Base-by-base conservation (phyloP, 2,888 invertebrate genomes). In the Schizotus pectinicornis region DNA sequence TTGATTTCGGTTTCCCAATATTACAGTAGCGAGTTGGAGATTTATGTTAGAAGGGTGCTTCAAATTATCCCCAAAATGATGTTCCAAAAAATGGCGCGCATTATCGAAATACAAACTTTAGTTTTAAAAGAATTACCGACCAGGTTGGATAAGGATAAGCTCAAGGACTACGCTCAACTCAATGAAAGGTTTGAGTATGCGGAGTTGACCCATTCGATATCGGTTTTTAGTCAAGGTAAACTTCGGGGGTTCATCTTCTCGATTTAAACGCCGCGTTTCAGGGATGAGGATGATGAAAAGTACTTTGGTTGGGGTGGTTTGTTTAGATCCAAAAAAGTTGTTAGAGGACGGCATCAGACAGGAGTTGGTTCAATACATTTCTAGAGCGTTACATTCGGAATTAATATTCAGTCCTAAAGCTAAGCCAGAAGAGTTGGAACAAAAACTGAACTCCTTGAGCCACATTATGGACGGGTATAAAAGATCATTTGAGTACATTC, bases 61-160 rank as follows among this genome's bases (percentile, higher is more conserved):
- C 95, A 98, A 84, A 95, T 98, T 64, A 97, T 98, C 74, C 98
- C 98, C 1, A 92, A 95, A 79, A 95, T 95, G 68, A 97, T 98
- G 82, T 98, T 98, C 77, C 89, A 85, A 69, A 87, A 96, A 64
- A 86, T 98, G 67, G 91, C 94, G 32, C 86, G 90, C 74, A 96
- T 98, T 63, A 95, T 98, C 67, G 85, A 90, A 50, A 84, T 97
- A 52, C 94, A 97, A 81, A 98, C 97, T 0, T 86, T 88, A 75
- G 84, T 87, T 7, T 89, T 98, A 49, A 91, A 90, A 76, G 97
- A 98, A 80, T 85, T 98, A 38, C 98, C 98, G 0, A 95, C 95
- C 0, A 85, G 94, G 63, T 81, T 98, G 41, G 95, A 96, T 61
- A 98, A 98, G 76, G 96, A 98, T 71, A 93, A 92, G 77, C 81